A percentile compares a stretch with the other conserved stretches of the same genome.
Evolutionary conservation across 2,113 vertebrate genomes (phyloP).

Genomic region (Paradisaea rubra): DNA sequence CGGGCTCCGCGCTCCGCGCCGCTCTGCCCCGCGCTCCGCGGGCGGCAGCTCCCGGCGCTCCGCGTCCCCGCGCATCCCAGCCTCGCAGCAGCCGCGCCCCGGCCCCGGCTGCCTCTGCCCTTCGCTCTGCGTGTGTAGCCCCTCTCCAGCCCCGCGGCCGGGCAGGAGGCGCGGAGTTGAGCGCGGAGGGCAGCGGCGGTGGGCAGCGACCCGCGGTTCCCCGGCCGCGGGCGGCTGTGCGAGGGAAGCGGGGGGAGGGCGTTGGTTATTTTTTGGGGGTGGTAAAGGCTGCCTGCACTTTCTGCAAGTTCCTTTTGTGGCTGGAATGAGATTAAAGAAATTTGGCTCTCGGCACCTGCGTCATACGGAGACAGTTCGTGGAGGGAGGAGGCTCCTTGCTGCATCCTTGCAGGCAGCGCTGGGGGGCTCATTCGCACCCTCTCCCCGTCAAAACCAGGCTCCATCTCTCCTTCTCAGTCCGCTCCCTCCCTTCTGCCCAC

Average conservation of each 20-base stretch:
- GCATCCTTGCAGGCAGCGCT: not conserved
- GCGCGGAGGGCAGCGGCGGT: not conserved
- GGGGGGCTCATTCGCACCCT: not conserved
- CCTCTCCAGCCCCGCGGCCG: not conserved
- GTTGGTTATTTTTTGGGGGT: not conserved
- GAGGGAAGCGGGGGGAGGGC: not conserved
- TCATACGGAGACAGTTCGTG: not conserved
- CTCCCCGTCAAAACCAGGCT: not conserved
- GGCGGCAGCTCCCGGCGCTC: not conserved
- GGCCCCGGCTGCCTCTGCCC: not conserved
- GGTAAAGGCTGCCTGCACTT: not conserved
- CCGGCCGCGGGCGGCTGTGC: not conserved
- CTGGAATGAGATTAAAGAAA: constrained; percentile 12
- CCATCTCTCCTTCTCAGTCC: not conserved
- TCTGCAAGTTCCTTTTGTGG: constrained; percentile 14
- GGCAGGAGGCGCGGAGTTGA: not conserved
- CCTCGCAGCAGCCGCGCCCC: not conserved
- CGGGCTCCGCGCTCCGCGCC: accelerated
- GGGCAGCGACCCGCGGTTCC: not conserved
- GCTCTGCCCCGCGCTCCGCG: not conserved
- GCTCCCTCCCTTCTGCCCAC: not conserved
- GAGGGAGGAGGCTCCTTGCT: not conserved
- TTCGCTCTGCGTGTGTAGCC: accelerated
- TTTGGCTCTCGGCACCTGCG: constrained; percentile 13
- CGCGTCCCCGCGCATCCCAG: not conserved